Evolutionary conservation across 2,888 invertebrate genomes (phyloP), one percentile per base, ranked within the genome.

Genomic region (Nowickia ferox): DNA sequence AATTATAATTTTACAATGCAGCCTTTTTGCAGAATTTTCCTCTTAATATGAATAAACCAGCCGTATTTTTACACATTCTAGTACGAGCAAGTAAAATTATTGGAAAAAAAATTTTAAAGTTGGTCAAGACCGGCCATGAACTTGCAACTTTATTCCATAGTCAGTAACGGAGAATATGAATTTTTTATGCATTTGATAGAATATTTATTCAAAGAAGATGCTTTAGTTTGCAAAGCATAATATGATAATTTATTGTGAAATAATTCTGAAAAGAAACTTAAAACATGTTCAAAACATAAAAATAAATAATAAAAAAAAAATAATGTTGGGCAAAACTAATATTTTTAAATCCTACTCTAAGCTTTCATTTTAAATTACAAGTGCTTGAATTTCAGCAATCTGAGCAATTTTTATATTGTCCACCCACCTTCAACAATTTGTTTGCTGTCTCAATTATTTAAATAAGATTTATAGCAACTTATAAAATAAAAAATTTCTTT

Each of bases 1-100:
- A 40, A 59, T 78, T 61, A 78, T 69, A 61, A 78, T 69, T 69
- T 77, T 69, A 42, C 61, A 51, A 15, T 40, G 51, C 48, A 69
- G 59, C 48, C 51, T 78, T 2, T 53, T 44, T 44, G 4, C 13
- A 66, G n/a, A 38, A 30, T 22, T 30, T 19, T 30, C 15, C 22
- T 19, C 38, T 30, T 66, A 2, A 22, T 17, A n/a, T 10, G 22
- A 22, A 65, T 0, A 13, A 48, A 48, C 48, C 30, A 42, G 17
- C 68, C 53, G 55, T 42, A 55, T 5, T 40, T 17, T 0, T 15
- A 1, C 8, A 61, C 42, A 19, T 19, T 11, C 17, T 17, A 38
- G 10, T 19, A 19, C 30, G 46, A 46, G 46, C 0, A 55, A 46
- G 15, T 61, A 15, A 51, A n/a, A n/a, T 2, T 17, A 55, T 63